Base-by-base conservation (phyloP, 2,113 vertebrate genomes). In the Prinia subflava region DNA sequence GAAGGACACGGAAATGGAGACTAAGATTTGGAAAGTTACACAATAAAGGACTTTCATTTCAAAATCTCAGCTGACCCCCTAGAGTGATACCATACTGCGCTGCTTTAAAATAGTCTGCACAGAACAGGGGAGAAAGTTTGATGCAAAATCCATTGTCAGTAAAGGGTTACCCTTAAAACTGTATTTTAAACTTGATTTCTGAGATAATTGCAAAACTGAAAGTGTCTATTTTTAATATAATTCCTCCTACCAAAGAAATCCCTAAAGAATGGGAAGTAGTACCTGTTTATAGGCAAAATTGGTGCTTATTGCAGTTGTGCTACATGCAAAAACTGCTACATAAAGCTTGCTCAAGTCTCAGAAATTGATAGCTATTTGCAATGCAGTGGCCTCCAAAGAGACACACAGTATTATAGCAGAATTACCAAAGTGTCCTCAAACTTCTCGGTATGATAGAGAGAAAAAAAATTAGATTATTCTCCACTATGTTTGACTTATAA, bases 241-340 rank as follows among this genome's bases (percentile, higher is more conserved):
- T 87, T 75, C 52, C 77, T 95, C 83, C 67, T 80, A 94, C 83
- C 81, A 85, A 91, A 87, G 69, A 95, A 94, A 94, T 91, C 87
- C 68, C 77, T 95, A 62, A 87, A 79, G 78, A 90, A 91, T 74
- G 42, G 22, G 27, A 89, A 71, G 18, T 28, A 76, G 33, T 50
- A 67, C 71, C 78, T 92, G 84, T 87, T 92, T 83, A 89, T 80
- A 83, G 70, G 42, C 31, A 19, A 83, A 92, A 87, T 33, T 82
- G 80, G 15, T 82, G 53, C 27, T 68, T 83, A 82, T 55, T 87
- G 25, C 37, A 68, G 57, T 76, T 60, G 57, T 44, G 22, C 20
- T 89, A n/a, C n/a, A n/a, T n/a, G 44, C 22, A 79, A 89, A 85
- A 89, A 55, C 55, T 69, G 65, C 62, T 50, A 60, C 77, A 75